Percentiles rank a stretch among this genome's conserved stretches.
These are phyloP conservation scores for Casuarius casuarius DNA, from an alignment of 2,113 vertebrate genomes.

Conservation along the genomic window DNA sequence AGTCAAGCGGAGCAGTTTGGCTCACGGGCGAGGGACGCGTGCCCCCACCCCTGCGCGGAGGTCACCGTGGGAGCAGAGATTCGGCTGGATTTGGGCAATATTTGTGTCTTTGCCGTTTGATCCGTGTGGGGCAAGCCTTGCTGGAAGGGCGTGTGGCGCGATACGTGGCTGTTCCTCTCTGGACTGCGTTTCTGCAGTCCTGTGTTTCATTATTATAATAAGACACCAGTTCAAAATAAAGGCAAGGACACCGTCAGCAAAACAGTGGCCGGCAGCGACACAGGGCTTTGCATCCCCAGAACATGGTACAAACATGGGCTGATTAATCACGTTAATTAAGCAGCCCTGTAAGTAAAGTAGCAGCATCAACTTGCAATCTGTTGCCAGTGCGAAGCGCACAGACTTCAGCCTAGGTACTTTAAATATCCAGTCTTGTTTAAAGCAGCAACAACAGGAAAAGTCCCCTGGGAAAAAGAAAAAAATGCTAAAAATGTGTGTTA, in stretches of 20 bases:
- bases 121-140: neutral
- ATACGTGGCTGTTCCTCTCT: neutral
- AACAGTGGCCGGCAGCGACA: constrained; percentile 8
- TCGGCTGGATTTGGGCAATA: neutral
- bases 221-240: neutral
- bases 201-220: too few species aligned
- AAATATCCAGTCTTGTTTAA: neutral
- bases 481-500: neutral
- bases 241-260: neutral
- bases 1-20: too few species aligned
- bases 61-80: rapidly evolving
- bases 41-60: neutral
- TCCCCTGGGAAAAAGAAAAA: neutral
- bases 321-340: constrained; percentile 63
- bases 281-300: neutral
- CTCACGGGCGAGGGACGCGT: too few species aligned
- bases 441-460: neutral
- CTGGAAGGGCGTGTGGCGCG: neutral
- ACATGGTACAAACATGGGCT: neutral
- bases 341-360: constrained; percentile 35
- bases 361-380: constrained; percentile 48
- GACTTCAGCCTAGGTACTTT: neutral
- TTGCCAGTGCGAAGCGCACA: neutral
- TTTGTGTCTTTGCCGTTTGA: neutral
- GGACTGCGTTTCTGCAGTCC: neutral